Base-by-base conservation (phyloP, 2,888 invertebrate species). In the Dusona sp. region DNA sequence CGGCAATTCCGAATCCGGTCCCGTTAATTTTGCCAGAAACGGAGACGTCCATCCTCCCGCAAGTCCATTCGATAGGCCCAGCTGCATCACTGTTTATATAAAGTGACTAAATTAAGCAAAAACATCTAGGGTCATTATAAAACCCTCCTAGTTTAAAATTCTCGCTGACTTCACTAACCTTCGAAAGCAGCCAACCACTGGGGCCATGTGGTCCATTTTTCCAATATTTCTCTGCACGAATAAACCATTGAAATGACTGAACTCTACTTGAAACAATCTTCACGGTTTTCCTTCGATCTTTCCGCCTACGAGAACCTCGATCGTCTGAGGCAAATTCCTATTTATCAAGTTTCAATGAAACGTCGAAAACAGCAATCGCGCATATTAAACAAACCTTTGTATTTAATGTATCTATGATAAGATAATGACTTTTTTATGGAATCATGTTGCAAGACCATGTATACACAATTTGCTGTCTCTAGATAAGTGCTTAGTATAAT, bases 21-120 rank as follows among this genome's bases (percentile, higher is more conserved):
- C 64, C 0, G 89, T 91, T 42, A 92, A 70, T 51, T 89, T 88
- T 0, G 89, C 90, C 13, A 92, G 68, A 72, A 91, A 92, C 0
- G 93, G 93, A 2, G 93, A 93, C 0, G 91, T 89, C 93, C 93
- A 93, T 8, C 90, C 91, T 45, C 88, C 88, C 83, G 88, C 87
- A 13, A 92, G 77, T 22, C 92, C 92, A 13, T 90, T 75, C 8
- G 88, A 85, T 0, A 90, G 81, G 0, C 89, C 88, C 19, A 92
- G 83, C 7, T 91, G 65, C 36, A 89, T 88, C 82, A 91, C 92
- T 92, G 45, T 65, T 70, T 45, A 33, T 61, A 13, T 22, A 83
- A 72, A 64, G 36, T 25, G n/a, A 82, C 29, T 57, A 42, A 36
- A 8, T 22, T 75, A n/a, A 54, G 48, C 3, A 42, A n/a, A 38